Conservation (phyloP, 1,140 invertebrate genomes). For the Elysia chlorotica region DNA sequence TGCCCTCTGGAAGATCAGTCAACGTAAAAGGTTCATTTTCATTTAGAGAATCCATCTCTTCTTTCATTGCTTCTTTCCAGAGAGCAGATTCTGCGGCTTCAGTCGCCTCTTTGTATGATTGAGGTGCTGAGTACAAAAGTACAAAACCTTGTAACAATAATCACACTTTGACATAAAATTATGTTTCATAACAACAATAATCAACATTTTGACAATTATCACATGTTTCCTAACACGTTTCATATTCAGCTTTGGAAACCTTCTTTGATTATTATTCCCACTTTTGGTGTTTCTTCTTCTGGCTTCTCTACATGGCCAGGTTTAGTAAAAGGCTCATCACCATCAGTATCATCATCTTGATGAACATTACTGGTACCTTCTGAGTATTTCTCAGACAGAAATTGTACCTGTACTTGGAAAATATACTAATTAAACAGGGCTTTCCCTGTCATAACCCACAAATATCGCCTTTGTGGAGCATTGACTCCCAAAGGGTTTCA, state of each 20-base stretch:
- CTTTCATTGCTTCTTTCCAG: too few relatives aligned
- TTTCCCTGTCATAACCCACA: conserved; percentile 29
- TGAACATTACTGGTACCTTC: not conserved
- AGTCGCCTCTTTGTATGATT: too few relatives aligned
- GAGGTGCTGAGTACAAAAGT: too few relatives aligned
- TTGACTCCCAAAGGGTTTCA: conserved; percentile 22
- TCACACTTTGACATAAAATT: too few relatives aligned
- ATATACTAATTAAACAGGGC: conserved; percentile 28
- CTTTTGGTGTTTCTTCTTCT: not conserved
- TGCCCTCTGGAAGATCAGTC: too few relatives aligned
- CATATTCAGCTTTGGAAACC: not conserved
- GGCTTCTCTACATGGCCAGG: not conserved
- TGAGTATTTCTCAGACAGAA: too few relatives aligned
- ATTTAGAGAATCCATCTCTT: too few relatives aligned
- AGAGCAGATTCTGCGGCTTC: too few relatives aligned
- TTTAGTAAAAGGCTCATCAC: not conserved
- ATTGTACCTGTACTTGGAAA: conserved; percentile 11
- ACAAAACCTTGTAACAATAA: too few relatives aligned
- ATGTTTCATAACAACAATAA: not conserved
- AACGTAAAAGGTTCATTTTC: too few relatives aligned
- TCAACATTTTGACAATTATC: conserved; percentile 6
- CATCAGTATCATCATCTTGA: not conserved
- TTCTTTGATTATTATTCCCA: not conserved
- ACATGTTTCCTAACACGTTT: not conserved
- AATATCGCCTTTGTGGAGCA: conserved; percentile 29